Base-by-base conservation (phyloP, 2,113 vertebrate genomes). In the Xenopus laevis region DNA sequence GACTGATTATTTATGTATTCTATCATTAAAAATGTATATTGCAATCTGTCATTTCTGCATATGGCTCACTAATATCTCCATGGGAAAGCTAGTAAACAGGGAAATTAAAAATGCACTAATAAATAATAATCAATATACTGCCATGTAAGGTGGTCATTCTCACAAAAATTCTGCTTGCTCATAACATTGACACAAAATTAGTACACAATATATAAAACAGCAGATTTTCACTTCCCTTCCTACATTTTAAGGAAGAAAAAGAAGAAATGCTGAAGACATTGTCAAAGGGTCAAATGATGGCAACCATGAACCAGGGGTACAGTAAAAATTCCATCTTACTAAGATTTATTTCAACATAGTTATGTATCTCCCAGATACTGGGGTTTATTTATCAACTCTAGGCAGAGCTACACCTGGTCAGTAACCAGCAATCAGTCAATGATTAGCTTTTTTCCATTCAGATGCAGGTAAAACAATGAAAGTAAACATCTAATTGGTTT, bases 1-100 rank as follows among this genome's bases (percentile, higher is more conserved):
- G 45, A 71, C 44, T 45, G 78, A 78, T 71, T 82, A 82, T 81
- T 81, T 65, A 55, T 77, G 69, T 79, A 81, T 81, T 60, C 73
- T 72, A 77, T 72, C 60, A 79, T 68, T 58, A 71, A 78, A 66
- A 77, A 79, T 80, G 81, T 63, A 45, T 60, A 76, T 68, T 71
- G 63, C 47, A 78, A 68, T 78, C 77, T 80, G 77, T n/a, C 16
- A 79, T 71, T 50, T 45, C 59, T 0, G 1, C 15, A 9, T 57
- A 76, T 79, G 68, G 57, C 58, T 71, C 71, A 73, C 71, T 66
- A 21, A 58, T 20, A n/a, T 66, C 62, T 59, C 53, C 12, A 16
- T 64, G 71, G 61, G 59, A 50, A 72, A 21, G 27, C 45, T 16
- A 57, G 27, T 57, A 62, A 72, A 52, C 55, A 45, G 11, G n/a